Base-by-base conservation (phyloP, 2,888 invertebrate genomes). In the Bombyx huttoni region DNA sequence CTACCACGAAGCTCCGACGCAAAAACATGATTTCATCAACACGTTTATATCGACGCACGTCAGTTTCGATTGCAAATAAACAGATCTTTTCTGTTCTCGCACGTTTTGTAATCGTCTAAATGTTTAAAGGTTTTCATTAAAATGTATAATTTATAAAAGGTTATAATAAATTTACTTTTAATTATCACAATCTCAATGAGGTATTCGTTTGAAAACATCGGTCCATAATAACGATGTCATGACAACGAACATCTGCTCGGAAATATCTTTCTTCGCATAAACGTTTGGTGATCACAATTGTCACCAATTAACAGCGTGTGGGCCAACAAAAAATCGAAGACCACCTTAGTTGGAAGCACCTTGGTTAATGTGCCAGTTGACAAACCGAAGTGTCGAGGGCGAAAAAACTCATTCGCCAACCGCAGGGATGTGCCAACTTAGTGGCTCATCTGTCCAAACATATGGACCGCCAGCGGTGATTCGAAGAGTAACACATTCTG, bases 321-420 rank as follows among this genome's bases (percentile, higher is more conserved):
- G 64, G 61, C 60, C 67, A 60, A 57, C 64, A 73, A 81, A 84
- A 85, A 84, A 80, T 65, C 50, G n/a, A 58, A 59, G 86, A 82
- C 87, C 87, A 85, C 86, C 87, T 63, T 63, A 63, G 73, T 70
- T 57, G 75, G 69, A 69, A 76, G 84, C 83, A 86, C 83, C 84
- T 83, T 82, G 81, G 80, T 69, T 86, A 86, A 87, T 85, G 85
- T 86, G 80, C 67, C 72, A 81, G 84, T 77, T 86, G 86, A 86
- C 85, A 83, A 74, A 77, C 80, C 70, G 65, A 77, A 77, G 69
- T 70, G 67, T 58, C 12, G 66, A 60, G 65, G 62, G 65, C 62
- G 74, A 74, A 81, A 78, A 76, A 71, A 70, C 64, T 67, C 70
- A 70, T 76, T 66, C 75, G 74, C 66, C 73, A 81, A 72, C 85